A percentile compares a stretch with the other conserved stretches of the same genome.
Conservation (phyloP, 1,140 invertebrate species). For the Orchesella cincta region DNA sequence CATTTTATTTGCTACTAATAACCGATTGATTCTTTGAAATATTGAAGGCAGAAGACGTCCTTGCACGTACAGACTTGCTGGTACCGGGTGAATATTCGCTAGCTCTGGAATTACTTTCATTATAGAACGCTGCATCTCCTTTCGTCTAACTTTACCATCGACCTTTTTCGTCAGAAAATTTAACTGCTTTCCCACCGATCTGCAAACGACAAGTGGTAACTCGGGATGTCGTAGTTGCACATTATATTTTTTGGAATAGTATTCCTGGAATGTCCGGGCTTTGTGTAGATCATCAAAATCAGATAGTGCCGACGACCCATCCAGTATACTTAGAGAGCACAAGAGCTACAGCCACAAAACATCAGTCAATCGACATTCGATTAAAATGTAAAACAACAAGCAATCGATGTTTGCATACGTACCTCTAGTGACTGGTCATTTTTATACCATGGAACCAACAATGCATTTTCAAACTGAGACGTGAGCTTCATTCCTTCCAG, state of each 20-base stretch:
- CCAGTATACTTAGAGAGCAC: neutral
- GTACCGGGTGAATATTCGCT: neutral
- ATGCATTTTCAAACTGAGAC: slow-evolving; percentile 31
- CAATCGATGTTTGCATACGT: neutral
- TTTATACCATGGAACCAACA: slow-evolving; percentile 34
- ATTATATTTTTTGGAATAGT: slow-evolving; percentile 29
- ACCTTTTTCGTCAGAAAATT: slow-evolving; percentile 34
- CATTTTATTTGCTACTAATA: slow-evolving; percentile 29
- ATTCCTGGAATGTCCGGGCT: neutral
- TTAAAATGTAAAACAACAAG: neutral
- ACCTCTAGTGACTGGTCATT: no score
- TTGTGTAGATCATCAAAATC: neutral
- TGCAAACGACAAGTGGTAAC: neutral
- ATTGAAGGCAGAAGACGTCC: slow-evolving; percentile 33
- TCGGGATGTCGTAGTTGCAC: neutral
- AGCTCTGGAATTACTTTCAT: neutral
- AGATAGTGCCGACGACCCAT: neutral
- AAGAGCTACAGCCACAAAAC: no score
- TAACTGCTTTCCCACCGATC: slow-evolving; percentile 26
- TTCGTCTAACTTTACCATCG: slow-evolving; percentile 10
- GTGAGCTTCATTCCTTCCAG: neutral
- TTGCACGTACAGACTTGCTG: slow-evolving; percentile 31
- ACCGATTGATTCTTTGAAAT: slow-evolving; percentile 39
- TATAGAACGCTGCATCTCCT: neutral
- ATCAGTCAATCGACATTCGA: no score